Percentiles rank a stretch among this genome's conserved stretches.
Evolutionary conservation across 64 coral and sea anemone genomes (phyloP).

Genomic region (Stichodactyla helianthus): DNA sequence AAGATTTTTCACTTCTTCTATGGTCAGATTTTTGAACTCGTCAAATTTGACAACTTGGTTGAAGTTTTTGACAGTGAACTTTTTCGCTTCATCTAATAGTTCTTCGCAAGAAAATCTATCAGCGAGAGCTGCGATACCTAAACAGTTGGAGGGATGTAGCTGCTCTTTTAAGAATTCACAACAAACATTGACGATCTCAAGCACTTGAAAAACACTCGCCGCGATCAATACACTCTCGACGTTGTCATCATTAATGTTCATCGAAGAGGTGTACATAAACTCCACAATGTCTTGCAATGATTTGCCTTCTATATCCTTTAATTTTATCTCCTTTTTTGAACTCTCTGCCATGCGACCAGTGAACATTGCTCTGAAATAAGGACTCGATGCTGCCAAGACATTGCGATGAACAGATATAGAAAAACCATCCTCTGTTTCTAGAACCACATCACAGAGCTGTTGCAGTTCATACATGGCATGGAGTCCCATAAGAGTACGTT

Average conservation of each 20-base stretch:
- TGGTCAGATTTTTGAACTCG: conserved; percentile 57
- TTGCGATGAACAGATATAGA: conserved; percentile 69
- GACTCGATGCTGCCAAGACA: conserved; percentile 75
- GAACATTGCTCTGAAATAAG: conserved; percentile 95
- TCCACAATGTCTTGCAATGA: conserved; percentile 61
- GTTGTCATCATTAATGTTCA: conserved; percentile 68
- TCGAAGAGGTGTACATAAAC: conserved; percentile 73
- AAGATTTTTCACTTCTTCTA: conserved; percentile 66
- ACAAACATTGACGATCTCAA: conserved; percentile 80
- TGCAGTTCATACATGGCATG: conserved; percentile 50
- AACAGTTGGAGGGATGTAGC: conserved; percentile 76
- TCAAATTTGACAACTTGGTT: conserved; percentile 73
- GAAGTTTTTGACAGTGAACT: conserved; percentile 76
- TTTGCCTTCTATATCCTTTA: conserved; percentile 53
- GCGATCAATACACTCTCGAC: conserved; percentile 69
- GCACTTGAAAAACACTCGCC: conserved; percentile 76
- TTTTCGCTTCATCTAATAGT: conserved; percentile 54
- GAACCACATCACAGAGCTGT: conserved; percentile 83
- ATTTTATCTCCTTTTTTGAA: conserved; percentile 41
- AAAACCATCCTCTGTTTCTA: conserved; percentile 71
- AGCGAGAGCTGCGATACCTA: conserved; percentile 72
- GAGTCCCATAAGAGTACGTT: conserved; percentile 72
- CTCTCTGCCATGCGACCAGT: conserved; percentile 72
- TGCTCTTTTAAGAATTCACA: conserved; percentile 84
- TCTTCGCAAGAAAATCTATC: conserved; percentile 74